Evolutionary conservation across 2,888 invertebrate genomes (phyloP), one percentile per base, ranked within the genome.

Genomic region (Bugulina stolonifera): DNA sequence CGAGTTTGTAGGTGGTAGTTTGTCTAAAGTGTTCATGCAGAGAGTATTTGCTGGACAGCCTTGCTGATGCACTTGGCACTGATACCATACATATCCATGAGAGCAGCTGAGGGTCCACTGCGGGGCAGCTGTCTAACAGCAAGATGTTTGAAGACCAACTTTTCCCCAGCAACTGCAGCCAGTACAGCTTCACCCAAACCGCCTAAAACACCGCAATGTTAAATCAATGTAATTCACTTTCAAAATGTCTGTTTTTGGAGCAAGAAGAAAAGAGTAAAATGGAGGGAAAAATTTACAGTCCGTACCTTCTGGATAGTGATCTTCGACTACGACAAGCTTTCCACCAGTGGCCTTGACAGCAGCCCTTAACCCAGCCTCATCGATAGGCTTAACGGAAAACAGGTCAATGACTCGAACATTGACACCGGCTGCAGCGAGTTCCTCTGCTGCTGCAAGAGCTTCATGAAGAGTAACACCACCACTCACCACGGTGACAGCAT

Each of bases 111-210:
- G 74, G 94, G 91, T 0, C 99, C 99, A 54, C 97, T 97, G 76
- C 97, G 90, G 22, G 99, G 98, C 32, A 99, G 88, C 43, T 88
- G 89, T 10, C 87, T 86, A 35, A 98, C 94, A 76, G 89, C 93
- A 76, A 98, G 84, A 81, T 91, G 91, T 80, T 89, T 90, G 72
- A 94, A 89, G 0, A 89, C 80, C 71, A 91, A 87, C 1, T 89
- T 89, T 79, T 91, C 88, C 77, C 88, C 85, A 0, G 92, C 89
- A 73, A 95, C 87, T 5, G 92, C 93, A 0, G 91, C 89, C 22
- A 91, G 83, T 10, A 98, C 97, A 25, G 98, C 96, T 83, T 99
- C 98, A 74, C 99, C 99, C 72, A 99, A 82, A 71, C 99, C 99
- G 75, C 99, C 93, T 89, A 82, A 1, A 79, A 76, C 43, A 43